phyloP scores from a whole-genome alignment of 2,113 vertebrate genomes.

The Peromyscus leucopus region DNA sequence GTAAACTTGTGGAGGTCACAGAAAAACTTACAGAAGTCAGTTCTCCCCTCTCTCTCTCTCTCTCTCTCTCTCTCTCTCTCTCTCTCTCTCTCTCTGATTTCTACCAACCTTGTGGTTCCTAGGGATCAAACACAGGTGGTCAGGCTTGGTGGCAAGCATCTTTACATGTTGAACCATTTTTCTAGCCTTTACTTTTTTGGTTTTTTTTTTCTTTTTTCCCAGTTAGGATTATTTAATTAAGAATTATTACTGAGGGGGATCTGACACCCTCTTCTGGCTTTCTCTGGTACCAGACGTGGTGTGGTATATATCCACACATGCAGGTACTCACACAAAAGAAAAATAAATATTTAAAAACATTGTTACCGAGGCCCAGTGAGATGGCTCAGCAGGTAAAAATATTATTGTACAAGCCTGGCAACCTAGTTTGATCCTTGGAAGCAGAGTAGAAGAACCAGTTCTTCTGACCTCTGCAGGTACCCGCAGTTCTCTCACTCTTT shows the following conservation, averaged over 20 bases:
- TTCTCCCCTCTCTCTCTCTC: background rate
- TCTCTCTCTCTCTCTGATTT: background rate
- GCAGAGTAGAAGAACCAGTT: background rate
- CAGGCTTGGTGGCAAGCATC: background rate
- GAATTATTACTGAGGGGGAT: background rate
- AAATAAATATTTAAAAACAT: background rate
- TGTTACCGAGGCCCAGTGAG: background rate
- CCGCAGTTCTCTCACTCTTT: background rate
- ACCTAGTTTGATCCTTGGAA: background rate
- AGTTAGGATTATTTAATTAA: constrained; percentile 51
- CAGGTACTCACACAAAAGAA: background rate
- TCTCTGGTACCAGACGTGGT: background rate
- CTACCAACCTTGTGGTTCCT: background rate
- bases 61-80: too few relatives aligned
- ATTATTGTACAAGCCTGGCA: background rate
- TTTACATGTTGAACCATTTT: background rate
- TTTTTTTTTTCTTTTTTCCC: background rate
- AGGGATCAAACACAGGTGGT: background rate
- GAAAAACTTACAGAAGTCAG: background rate
- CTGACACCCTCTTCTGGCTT: background rate
- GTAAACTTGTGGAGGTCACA: background rate
- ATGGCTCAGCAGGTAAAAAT: background rate
- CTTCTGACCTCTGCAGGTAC: too few relatives aligned
- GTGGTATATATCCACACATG: too few relatives aligned
- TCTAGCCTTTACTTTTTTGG: too few relatives aligned